phyloP scores from a whole-genome alignment of 1,140 invertebrate genomes.

The Riptortus pedestris region DNA sequence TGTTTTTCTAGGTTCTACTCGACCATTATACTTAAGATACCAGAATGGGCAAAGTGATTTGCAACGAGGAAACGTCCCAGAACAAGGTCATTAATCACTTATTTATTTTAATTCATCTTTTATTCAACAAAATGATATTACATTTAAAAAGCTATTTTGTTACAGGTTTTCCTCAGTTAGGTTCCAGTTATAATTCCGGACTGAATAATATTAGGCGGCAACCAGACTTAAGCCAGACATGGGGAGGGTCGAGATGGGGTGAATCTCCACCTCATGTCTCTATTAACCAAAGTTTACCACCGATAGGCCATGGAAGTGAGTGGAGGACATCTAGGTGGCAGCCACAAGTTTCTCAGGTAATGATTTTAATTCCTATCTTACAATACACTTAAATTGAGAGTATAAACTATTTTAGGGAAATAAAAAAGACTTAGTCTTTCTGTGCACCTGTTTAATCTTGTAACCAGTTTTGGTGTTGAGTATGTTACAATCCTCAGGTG shows the following conservation, averaged over 20 bases:
- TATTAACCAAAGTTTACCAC: constrained; percentile 24
- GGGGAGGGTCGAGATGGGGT: constrained; percentile 20
- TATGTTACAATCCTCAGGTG: too few relatives aligned
- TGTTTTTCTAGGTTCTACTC: constrained; percentile 1
- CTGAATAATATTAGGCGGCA: not conserved
- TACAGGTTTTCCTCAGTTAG: constrained; percentile 25
- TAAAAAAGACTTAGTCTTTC: too few relatives aligned
- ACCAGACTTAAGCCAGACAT: constrained; percentile 25
- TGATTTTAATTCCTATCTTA: not conserved
- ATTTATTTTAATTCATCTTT: too few relatives aligned
- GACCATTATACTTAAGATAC: constrained; percentile 12
- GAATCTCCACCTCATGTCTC: constrained; percentile 24
- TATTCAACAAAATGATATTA: too few relatives aligned
- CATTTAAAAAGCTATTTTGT: too few relatives aligned
- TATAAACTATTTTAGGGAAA: not conserved
- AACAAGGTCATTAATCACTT: constrained; percentile 3
- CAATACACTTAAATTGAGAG: not conserved
- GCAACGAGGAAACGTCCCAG: constrained; percentile 3
- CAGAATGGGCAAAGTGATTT: constrained; percentile 11
- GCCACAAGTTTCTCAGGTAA: not conserved
- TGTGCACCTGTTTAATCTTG: too few relatives aligned
- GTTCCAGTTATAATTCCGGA: constrained; percentile 15
- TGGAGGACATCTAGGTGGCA: constrained; percentile 3
- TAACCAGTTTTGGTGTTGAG: too few relatives aligned
- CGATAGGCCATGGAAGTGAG: constrained; percentile 1